Evolutionary conservation across 1,140 invertebrate genomes (phyloP), one percentile per base, ranked within the genome.

Genomic region (Drosophila littoralis): DNA sequence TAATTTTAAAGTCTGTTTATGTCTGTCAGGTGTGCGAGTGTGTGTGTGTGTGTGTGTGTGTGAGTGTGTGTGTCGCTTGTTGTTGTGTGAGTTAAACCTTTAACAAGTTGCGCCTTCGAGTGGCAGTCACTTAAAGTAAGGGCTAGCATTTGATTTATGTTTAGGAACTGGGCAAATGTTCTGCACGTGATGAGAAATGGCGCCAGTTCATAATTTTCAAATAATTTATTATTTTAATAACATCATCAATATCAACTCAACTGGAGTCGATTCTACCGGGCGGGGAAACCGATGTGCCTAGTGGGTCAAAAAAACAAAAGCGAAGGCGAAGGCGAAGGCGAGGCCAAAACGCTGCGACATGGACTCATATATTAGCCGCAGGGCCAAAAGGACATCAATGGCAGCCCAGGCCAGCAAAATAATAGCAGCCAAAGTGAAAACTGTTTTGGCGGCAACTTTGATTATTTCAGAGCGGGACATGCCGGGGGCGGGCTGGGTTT

Each of bases 161-260:
- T 45, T 46, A 51, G 52, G 42, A 50, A 40, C 48, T 50, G 66
- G 33, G 38, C 65, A 42, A 54, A 69, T 78, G 40, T 46, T 51
- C 70, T 40, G 65, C 77, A 80, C 67, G 74, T 79, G 82, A 82
- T 88, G 84, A 89, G 80, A 84, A 89, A 89, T 89, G 84, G 85
- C 77, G 76, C 74, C 83, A 89, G 85, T 89, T 89, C 85, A 89
- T 89, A 89, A 89, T 89, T 89, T 89, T 89, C 74, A 89, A 89
- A 89, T 89, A 89, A 89, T 89, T 89, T 89, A 89, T 89, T 89
- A 89, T 89, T 89, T 89, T 89, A 89, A 89, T 89, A 89, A 89
- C 84, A 89, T 89, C 84, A 89, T 89, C 84, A 89, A 89, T 89
- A 89, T 84, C 57, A 89, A 89, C 80, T 89, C 84, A 84, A 89